These are phyloP conservation scores for Platycheirus rosarum DNA, from an alignment of 2,888 invertebrate genomes.

Conservation along the genomic window DNA sequence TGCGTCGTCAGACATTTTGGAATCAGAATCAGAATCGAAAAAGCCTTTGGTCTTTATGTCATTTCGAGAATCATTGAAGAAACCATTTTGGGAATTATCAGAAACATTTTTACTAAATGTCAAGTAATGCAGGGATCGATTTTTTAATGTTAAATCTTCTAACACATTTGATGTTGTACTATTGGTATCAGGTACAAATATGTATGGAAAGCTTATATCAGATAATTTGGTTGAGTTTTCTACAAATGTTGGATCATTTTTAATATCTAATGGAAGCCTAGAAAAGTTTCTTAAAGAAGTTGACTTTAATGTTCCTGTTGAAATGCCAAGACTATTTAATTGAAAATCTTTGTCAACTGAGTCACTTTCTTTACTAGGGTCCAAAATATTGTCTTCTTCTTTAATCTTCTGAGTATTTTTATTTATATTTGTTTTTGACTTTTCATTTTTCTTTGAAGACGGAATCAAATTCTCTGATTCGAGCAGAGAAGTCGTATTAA, in stretches of 20 bases:
- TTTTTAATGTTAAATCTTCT: background rate
- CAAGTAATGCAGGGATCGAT: background rate
- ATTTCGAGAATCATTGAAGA: background rate
- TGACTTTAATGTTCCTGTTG: too few species aligned
- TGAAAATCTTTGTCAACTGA: background rate
- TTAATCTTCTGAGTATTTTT: background rate
- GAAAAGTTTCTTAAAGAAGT: too few species aligned
- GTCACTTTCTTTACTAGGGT: background rate
- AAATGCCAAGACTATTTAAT: too few species aligned
- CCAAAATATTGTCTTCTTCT: background rate
- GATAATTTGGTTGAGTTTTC: too few species aligned
- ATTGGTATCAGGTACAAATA: too few species aligned
- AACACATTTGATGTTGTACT: too few species aligned
- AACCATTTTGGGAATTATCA: background rate
- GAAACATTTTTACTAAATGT: background rate
- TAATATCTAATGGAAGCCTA: too few species aligned
- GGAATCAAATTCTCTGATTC: constrained; percentile 14
- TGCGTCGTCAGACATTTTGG: constrained; percentile 25
- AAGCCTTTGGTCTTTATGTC: constrained; percentile 7
- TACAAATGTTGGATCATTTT: too few species aligned
- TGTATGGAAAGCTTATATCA: too few species aligned
- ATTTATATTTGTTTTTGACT: background rate
- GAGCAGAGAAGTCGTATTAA: constrained; percentile 4
- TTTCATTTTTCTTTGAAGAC: background rate
- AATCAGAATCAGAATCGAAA: constrained; percentile 32